Evolutionary conservation across 2,113 vertebrate species (phyloP).

Genomic region (Tachysurus vachellii): DNA sequence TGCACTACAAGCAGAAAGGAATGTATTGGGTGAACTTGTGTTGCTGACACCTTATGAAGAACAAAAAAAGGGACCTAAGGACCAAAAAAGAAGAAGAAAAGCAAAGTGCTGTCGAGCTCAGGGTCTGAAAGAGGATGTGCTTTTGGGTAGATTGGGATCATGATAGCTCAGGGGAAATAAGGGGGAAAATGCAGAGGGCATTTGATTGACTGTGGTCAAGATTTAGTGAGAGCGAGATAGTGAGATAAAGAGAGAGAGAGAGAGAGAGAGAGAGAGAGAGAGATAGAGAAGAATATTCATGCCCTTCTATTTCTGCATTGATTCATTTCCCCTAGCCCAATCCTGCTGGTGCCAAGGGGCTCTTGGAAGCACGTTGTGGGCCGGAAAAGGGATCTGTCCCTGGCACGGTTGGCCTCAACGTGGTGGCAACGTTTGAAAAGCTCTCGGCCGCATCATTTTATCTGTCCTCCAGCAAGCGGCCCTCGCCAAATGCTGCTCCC

Average conservation of each 20-base stretch:
- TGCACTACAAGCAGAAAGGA: slow-evolving; percentile 87
- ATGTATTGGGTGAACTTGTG: slow-evolving; percentile 82
- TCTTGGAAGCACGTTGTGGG: slow-evolving; percentile 42
- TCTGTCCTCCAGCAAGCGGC: slow-evolving; percentile 50
- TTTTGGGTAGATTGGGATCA: slow-evolving; percentile 68
- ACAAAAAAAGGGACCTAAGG: slow-evolving; percentile 71
- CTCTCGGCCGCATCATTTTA: slow-evolving; percentile 63
- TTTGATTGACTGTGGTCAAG: slow-evolving; percentile 57
- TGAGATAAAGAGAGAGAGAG: slow-evolving; percentile 43
- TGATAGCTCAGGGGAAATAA: slow-evolving; percentile 31
- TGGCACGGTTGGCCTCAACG: slow-evolving; percentile 41
- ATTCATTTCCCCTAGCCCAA: slow-evolving; percentile 48
- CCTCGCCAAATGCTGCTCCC: slow-evolving; percentile 58
- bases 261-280: slow-evolving; percentile 47
- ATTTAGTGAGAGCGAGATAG: slow-evolving; percentile 10
- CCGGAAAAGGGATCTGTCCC: slow-evolving; percentile 55
- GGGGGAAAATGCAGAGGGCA: slow-evolving; percentile 60
- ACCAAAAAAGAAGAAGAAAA: slow-evolving; percentile 60
- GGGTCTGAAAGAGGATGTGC: slow-evolving; percentile 73
- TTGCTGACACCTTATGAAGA: slow-evolving; percentile 88
- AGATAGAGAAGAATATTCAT: slow-evolving; percentile 62
- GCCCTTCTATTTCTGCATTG: slow-evolving; percentile 40
- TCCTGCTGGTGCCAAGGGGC: slow-evolving; percentile 55
- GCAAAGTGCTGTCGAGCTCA: slow-evolving; percentile 40
- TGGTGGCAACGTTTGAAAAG: slow-evolving; percentile 56